Evolutionary conservation across 1,140 invertebrate species (phyloP), one percentile per base, ranked within the genome.

Genomic region (Drosophila sturtevanti): DNA sequence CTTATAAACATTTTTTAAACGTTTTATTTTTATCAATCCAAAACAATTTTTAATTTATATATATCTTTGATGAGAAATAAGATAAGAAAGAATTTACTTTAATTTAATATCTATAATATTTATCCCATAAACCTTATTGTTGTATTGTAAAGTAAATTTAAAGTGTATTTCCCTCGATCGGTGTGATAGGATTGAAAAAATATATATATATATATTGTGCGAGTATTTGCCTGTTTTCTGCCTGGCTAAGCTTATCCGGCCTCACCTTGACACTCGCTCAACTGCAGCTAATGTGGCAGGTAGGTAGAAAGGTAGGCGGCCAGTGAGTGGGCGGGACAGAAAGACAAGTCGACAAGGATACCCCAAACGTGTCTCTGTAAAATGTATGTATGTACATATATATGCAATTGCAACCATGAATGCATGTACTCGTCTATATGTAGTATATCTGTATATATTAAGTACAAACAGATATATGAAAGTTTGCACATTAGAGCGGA

Each of bases 211-310:
- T 48, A 31, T 58, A 16, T 58, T 56, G 22, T 44, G 21, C 22
- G 18, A 61, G 52, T 82, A 72, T 72, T 61, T 81, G 70, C 52
- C 82, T 76, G 82, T 79, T 87, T 86, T 86, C 78, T 79, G 78
- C 70, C 78, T 86, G 71, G 71, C 55, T 82, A 84, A 22, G 60
- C 68, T 61, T 76, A 81, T 79, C 82, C 82, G 84, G 79, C 79
- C 82, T 86, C 82, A 87, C 82, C 82, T 86, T 86, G 82, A 86
- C 82, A 86, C 82, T 70, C 82, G 72, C 79, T 87, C 82, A 86
- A 76, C 82, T 87, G 84, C 76, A 79, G 82, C 82, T 87, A 86
- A 86, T 87, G 76, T 58, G 84, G 51, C 51, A 72, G 60, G 68
- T 63, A 68, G 75, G 64, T 72, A 63, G 27, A 16, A 6, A 18